Evolutionary conservation across 2,797 vertebrate genomes (phyloP), one percentile per base, ranked within the genome.

Genomic region (Oreonectes daqikongensis): DNA sequence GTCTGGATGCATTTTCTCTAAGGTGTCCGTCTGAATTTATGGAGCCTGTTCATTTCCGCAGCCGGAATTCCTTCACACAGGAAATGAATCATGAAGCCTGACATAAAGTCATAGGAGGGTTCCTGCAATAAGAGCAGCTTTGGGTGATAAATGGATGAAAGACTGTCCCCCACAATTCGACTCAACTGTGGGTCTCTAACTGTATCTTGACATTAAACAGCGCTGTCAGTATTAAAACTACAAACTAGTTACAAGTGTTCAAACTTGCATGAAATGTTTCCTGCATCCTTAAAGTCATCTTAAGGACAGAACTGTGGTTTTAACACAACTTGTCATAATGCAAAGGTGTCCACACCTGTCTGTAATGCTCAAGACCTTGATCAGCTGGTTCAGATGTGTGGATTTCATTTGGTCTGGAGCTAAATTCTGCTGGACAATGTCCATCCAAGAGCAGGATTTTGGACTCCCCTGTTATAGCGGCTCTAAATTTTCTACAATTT

Each of bases 1-100:
- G 52, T 30, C 64, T 46, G 55, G 53, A 60, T 59, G 59, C 67
- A 67, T 75, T 55, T 64, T 22, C 59, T 87, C 88, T 92, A 90
- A 88, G 89, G 86, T 40, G 79, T 67, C 85, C 91, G 88, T 92
- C 91, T 91, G 90, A 91, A 90, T 88, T 89, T 89, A 85, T 85
- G 88, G 89, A 67, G 74, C 88, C 89, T 90, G 91, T 92, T 92
- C 91, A 92, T 92, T 92, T 92, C 89, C 89, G 87, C 81, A 88
- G 89, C 90, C 85, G 86, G 84, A 72, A 86, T 83, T 73, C 48
- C 72, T 44, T 78, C 69, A 71, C 11, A 84, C 84, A 90, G 91
- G 92, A 92, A 92, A 92, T 93, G 85, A 93, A 93, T 93, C 89
- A 89, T 85, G 1, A 84, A 72, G 84, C 88, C 89, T 90, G 91